These are phyloP conservation scores for Noctilio leporinus DNA, from an alignment of 2,113 vertebrate genomes.

Conservation along the genomic window DNA sequence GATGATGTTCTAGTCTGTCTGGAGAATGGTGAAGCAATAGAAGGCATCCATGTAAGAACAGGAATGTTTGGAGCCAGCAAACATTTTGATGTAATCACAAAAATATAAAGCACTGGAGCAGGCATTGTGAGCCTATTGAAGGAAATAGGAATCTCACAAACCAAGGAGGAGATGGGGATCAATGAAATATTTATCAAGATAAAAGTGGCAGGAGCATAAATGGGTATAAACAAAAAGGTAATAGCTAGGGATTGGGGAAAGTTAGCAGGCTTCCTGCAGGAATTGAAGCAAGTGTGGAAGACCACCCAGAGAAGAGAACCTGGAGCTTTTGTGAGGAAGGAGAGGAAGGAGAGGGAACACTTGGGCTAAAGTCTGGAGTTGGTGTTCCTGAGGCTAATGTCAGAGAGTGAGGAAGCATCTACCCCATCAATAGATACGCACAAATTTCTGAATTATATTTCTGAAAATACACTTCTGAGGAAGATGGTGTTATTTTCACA, in stretches of 20 bases:
- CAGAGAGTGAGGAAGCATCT: neutral
- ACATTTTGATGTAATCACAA: neutral
- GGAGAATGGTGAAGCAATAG: neutral
- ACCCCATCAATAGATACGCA: neutral
- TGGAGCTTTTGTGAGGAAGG: neutral
- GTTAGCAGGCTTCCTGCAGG: neutral
- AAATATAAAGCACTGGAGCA: neutral
- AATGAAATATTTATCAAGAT: neutral
- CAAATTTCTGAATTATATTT: neutral
- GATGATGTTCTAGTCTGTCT: neutral
- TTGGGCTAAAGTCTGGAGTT: neutral
- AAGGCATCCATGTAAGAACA: neutral
- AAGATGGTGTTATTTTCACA: neutral
- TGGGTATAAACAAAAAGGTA: neutral
- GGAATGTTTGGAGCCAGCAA: neutral
- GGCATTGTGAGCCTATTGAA: neutral
- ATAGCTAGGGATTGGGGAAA: neutral
- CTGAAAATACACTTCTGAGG: neutral
- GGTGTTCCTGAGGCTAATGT: neutral
- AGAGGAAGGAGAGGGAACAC: neutral
- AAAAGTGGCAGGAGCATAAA: neutral
- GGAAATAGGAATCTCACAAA: neutral
- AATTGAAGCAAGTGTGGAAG: neutral
- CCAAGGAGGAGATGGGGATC: neutral
- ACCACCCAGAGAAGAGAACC: neutral